phyloP scores from a whole-genome alignment of 1,140 invertebrate species.

The Penaeus japonicus region DNA sequence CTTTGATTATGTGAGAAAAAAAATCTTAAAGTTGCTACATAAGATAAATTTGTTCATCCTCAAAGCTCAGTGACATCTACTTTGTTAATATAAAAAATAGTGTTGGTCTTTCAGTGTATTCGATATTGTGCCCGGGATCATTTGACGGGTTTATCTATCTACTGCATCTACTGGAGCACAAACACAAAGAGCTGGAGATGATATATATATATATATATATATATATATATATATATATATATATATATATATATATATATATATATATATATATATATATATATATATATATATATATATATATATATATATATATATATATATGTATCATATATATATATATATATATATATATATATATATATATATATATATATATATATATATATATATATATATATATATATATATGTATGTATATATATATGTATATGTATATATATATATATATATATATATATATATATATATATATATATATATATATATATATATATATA shows the following conservation, averaged over 20 bases:
- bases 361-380: background rate
- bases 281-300: constrained; percentile 28
- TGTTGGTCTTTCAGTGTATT: no score
- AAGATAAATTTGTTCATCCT: no score
- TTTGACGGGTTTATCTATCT: no score
- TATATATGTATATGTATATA: background rate
- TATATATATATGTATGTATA: background rate
- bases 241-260: constrained; percentile 30
- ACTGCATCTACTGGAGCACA: background rate
- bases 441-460: background rate
- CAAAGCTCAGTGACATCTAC: no score
- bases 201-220: background rate
- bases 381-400: background rate
- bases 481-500: constrained; percentile 13
- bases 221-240: constrained; percentile 4
- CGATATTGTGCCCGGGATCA: no score
- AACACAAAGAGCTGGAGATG: background rate
- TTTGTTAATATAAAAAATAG: no score
- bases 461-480: background rate
- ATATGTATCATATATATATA: background rate
- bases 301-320: constrained; percentile 12
- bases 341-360: background rate
- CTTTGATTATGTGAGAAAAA: no score
- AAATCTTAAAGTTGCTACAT: no score
- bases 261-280: constrained; percentile 30